These are phyloP conservation scores for Bombus terrestris DNA, from an alignment of 1,140 invertebrate genomes.

Conservation along the genomic window DNA sequence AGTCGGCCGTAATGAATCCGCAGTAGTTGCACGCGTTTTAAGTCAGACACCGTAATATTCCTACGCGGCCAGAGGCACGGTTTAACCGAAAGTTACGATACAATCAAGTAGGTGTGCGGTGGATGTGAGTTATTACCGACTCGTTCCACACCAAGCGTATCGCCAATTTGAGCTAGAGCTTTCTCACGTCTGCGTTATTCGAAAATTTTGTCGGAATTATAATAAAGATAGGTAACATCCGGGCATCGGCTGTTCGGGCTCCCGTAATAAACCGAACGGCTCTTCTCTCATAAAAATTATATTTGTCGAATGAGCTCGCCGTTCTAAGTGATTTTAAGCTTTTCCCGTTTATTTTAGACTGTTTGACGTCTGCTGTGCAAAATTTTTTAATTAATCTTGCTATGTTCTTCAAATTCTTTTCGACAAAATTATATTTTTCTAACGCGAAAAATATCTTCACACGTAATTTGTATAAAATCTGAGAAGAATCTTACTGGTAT, in stretches of 20 bases:
- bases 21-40: slow-evolving; percentile 48
- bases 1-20: slow-evolving; percentile 53
- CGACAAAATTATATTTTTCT: too few species aligned
- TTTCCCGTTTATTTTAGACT: too few species aligned
- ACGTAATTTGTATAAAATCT: too few species aligned
- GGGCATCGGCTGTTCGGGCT: neutral
- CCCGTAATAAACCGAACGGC: neutral
- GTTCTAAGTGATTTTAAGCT: too few species aligned
- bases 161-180: slow-evolving; percentile 3
- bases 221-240: neutral
- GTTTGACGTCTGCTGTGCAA: too few species aligned
- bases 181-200: slow-evolving; percentile 8
- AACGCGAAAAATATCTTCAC: too few species aligned
- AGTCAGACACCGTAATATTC: slow-evolving; percentile 59
- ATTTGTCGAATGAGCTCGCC: too few species aligned
- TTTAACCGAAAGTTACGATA: slow-evolving; percentile 47
- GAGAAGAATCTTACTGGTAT: too few species aligned
- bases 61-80: slow-evolving; percentile 10
- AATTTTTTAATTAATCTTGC: too few species aligned
- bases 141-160: slow-evolving; percentile 31
- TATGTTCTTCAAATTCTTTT: too few species aligned
- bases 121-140: slow-evolving; percentile 47
- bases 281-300: too few species aligned
- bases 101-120: slow-evolving; percentile 38
- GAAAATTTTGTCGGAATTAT: slow-evolving; percentile 38